Evolutionary conservation across 2,797 vertebrate species (phyloP).

Genomic region (Perodicticus potto): DNA sequence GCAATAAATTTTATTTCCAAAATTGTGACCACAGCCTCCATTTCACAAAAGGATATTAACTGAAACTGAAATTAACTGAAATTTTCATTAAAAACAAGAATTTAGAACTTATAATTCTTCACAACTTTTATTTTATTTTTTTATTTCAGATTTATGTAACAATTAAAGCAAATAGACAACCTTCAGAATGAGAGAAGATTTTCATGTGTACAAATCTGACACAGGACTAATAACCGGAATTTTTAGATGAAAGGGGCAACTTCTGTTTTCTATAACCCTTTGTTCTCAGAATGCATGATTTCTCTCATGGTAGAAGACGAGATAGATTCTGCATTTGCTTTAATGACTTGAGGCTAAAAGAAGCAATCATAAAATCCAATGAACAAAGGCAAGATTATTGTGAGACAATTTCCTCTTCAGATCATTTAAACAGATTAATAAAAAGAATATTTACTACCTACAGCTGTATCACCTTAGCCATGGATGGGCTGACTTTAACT

Average conservation of each 20-base stretch:
- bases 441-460: slow-evolving; percentile 76
- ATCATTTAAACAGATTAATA: slow-evolving; percentile 77
- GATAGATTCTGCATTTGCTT: slow-evolving; percentile 65
- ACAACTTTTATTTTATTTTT: no score
- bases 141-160: no score
- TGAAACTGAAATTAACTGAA: slow-evolving; percentile 46
- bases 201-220: no score
- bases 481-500: slow-evolving; percentile 62
- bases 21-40: not conserved
- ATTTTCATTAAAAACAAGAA: slow-evolving; percentile 15
- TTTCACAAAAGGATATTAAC: not conserved
- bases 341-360: slow-evolving; percentile 70
- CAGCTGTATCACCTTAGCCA: slow-evolving; percentile 63
- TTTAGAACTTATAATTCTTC: slow-evolving; percentile 38
- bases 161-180: no score
- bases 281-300: slow-evolving; percentile 16
- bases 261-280: slow-evolving; percentile 50
- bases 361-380: slow-evolving; percentile 73
- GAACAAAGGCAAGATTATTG: slow-evolving; percentile 74
- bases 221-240: not conserved
- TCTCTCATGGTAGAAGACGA: not conserved
- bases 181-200: no score
- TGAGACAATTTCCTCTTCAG: slow-evolving; percentile 69
- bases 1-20: not conserved
- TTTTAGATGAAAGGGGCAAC: slow-evolving; percentile 19